Evolutionary conservation across 2,888 invertebrate genomes (phyloP).

Genomic region (Venusia cambrica): DNA sequence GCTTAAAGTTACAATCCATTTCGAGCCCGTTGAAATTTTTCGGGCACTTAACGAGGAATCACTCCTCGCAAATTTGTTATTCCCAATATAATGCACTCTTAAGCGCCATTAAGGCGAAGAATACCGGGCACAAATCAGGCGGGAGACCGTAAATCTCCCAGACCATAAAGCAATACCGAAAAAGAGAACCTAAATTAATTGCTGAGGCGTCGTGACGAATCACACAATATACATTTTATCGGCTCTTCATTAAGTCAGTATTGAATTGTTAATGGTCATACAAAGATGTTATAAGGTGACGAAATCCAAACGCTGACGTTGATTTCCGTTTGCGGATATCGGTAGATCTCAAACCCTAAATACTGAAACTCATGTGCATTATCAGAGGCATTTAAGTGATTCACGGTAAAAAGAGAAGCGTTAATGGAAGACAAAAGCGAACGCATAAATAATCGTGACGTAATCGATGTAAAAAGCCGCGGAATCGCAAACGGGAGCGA

Average conservation of each 20-base stretch:
- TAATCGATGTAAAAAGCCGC: constrained; percentile 60
- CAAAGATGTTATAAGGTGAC: constrained; percentile 66
- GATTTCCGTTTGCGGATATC: constrained; percentile 50
- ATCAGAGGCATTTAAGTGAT: constrained; percentile 57
- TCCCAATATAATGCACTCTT: constrained; percentile 68
- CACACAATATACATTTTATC: constrained; percentile 76
- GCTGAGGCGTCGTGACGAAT: constrained; percentile 63
- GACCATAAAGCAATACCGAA: constrained; percentile 63
- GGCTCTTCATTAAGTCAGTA: constrained; percentile 72
- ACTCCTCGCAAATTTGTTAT: constrained; percentile 63
- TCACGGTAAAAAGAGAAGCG: constrained; percentile 58
- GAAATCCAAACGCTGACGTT: constrained; percentile 62
- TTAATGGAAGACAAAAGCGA: constrained; percentile 76
- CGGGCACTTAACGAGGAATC: constrained; percentile 60
- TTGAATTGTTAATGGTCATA: constrained; percentile 74
- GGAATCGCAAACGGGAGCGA: constrained; percentile 38
- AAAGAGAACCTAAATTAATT: constrained; percentile 69
- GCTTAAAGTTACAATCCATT: constrained; percentile 33
- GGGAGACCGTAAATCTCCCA: constrained; percentile 61
- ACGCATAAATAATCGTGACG: constrained; percentile 74
- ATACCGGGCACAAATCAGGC: constrained; percentile 68
- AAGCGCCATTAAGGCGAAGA: constrained; percentile 62
- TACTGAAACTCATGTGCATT: constrained; percentile 47
- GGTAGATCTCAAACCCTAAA: too few species aligned
- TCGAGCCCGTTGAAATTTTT: constrained; percentile 47